These are phyloP conservation scores for Potorous gilbertii DNA, from an alignment of 2,797 vertebrate species.

Conservation along the genomic window DNA sequence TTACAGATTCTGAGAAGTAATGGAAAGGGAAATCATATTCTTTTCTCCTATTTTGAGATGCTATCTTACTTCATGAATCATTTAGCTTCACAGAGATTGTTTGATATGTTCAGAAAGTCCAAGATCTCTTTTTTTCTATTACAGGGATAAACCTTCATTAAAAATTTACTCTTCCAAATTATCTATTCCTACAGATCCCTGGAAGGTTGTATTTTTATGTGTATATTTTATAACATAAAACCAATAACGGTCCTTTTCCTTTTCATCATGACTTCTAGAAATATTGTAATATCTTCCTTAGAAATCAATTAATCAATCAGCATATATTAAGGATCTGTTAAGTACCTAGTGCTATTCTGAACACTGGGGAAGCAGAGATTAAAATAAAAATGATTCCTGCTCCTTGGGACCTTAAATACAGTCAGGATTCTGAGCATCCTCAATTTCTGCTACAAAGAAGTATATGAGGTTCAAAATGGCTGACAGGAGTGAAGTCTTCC, in stretches of 20 bases:
- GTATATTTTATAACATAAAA: not conserved
- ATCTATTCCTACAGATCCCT: not conserved
- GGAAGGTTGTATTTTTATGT: not conserved
- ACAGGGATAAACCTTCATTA: conserved; percentile 11
- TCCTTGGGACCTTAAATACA: not conserved
- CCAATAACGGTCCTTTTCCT: not conserved
- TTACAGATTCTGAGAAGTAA: conserved; percentile 31
- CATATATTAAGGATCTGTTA: not conserved
- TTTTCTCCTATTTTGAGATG: conserved; percentile 34
- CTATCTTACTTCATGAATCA: conserved; percentile 31
- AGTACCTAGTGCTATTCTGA: not conserved
- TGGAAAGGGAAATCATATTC: not conserved
- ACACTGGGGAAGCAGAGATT: not conserved
- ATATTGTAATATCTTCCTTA: not conserved
- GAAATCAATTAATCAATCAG: not conserved
- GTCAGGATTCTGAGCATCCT: not conserved
- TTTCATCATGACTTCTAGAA: not conserved
- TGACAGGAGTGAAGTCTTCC: not conserved
- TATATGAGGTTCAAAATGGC: not conserved
- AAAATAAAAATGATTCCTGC: not conserved
- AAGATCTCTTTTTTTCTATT: not conserved
- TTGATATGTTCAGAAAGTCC: conserved; percentile 50
- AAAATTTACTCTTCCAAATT: not conserved
- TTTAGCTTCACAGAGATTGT: conserved; percentile 29
- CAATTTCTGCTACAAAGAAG: not conserved